Evolutionary conservation across 2,797 vertebrate species (phyloP).

Genomic region (Pristis pectinata): DNA sequence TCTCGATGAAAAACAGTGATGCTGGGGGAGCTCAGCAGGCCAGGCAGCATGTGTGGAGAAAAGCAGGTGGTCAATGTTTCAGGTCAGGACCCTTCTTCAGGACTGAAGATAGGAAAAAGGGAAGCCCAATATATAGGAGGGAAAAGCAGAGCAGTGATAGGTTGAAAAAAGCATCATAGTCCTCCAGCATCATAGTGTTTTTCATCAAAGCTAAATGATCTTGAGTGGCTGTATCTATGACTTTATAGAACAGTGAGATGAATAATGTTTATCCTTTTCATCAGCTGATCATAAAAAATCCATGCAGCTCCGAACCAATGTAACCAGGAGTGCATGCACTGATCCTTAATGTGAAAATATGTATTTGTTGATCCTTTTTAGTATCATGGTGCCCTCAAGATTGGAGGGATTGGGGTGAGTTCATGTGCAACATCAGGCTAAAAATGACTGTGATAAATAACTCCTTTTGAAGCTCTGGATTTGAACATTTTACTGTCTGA

Average conservation of each 20-base stretch:
- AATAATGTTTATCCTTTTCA: not conserved
- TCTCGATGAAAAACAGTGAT: too few species aligned
- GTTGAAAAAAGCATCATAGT: too few species aligned
- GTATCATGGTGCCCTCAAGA: not conserved
- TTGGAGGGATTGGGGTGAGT: not conserved
- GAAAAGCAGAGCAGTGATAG: too few species aligned
- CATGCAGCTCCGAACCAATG: not conserved
- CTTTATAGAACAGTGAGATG: too few species aligned
- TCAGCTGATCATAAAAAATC: not conserved
- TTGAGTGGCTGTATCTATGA: not conserved
- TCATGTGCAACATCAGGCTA: not conserved
- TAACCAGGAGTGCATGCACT: not conserved
- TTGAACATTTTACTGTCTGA: not conserved
- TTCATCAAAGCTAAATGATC: not conserved
- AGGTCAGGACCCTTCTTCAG: too few species aligned
- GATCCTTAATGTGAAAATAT: not conserved
- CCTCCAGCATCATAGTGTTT: too few species aligned
- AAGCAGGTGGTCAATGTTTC: too few species aligned
- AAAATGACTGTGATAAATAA: too few species aligned
- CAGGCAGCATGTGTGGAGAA: too few species aligned
- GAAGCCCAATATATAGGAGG: too few species aligned
- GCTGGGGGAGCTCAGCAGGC: too few species aligned
- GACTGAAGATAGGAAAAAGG: too few species aligned
- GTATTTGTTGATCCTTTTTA: not conserved
- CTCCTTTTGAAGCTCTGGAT: not conserved